These are phyloP conservation scores for Tubulanus polymorphus DNA, from an alignment of 2,888 invertebrate genomes.

Conservation along the genomic window DNA sequence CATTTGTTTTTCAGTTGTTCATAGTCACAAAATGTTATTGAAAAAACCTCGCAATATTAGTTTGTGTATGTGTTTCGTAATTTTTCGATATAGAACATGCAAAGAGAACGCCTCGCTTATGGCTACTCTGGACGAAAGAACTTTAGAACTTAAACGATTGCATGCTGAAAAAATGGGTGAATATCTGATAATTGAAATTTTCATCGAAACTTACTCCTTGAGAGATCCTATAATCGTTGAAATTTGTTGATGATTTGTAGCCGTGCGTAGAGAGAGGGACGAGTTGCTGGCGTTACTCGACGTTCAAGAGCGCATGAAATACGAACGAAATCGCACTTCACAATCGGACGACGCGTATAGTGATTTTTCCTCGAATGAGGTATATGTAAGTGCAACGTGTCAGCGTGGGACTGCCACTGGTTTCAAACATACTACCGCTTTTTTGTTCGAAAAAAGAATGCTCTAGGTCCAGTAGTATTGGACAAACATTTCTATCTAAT, in stretches of 20 bases:
- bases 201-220: background rate
- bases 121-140: slow-evolving; percentile 25
- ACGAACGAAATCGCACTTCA: slow-evolving; percentile 31
- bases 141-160: slow-evolving; percentile 32
- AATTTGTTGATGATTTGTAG: slow-evolving; percentile 24
- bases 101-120: slow-evolving; percentile 34
- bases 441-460: too few relatives aligned
- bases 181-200: slow-evolving; percentile 3
- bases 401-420: too few relatives aligned
- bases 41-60: too few relatives aligned
- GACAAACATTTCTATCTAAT: too few relatives aligned
- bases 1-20: too few relatives aligned
- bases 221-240: background rate
- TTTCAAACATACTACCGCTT: too few relatives aligned
- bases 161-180: slow-evolving; percentile 38
- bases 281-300: slow-evolving; percentile 45
- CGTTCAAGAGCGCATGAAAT: slow-evolving; percentile 41
- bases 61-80: too few relatives aligned
- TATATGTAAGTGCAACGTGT: slow-evolving; percentile 19
- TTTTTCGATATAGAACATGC: slow-evolving; percentile 31
- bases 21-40: too few relatives aligned
- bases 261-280: slow-evolving; percentile 43
- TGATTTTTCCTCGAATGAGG: slow-evolving; percentile 35
- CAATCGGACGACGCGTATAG: slow-evolving; percentile 34
- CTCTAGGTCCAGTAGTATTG: too few relatives aligned